A percentile compares a stretch with the other conserved stretches of the same genome.
Evolutionary conservation across 2,888 invertebrate genomes (phyloP).

Genomic region (Serrognathus titanus): DNA sequence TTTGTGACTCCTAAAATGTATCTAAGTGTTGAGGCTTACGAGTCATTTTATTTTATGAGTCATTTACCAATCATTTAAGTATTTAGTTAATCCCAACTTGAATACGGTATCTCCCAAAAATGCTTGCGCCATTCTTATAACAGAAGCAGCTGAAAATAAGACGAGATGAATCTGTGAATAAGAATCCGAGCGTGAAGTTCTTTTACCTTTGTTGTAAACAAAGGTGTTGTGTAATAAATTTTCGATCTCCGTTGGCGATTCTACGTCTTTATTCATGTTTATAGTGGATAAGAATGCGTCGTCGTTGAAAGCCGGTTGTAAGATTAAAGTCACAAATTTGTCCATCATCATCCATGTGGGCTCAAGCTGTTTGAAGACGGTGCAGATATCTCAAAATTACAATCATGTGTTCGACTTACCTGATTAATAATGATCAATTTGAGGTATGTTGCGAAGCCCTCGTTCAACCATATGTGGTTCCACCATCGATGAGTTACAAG

Average conservation of each 20-base stretch:
- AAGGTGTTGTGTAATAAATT: conserved; percentile 61
- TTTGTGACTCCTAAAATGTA: conserved; percentile 4
- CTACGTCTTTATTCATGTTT: conserved; percentile 50
- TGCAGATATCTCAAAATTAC: no score
- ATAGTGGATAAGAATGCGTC: conserved; percentile 58
- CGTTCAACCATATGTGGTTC: conserved; percentile 64
- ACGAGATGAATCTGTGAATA: neutral
- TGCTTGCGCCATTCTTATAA: conserved; percentile 41
- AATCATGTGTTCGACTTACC: no score
- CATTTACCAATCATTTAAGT: conserved; percentile 17
- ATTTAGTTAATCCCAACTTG: conserved; percentile 16
- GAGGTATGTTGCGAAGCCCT: conserved; percentile 65
- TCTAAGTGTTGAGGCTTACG: no score
- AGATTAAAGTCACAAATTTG: conserved; percentile 42
- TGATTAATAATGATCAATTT: conserved; percentile 40
- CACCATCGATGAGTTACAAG: conserved; percentile 63
- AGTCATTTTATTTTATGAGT: no score
- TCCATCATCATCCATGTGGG: conserved; percentile 39
- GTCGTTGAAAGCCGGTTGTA: conserved; percentile 55
- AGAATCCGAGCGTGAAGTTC: conserved; percentile 44
- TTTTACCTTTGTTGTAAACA: conserved; percentile 59
- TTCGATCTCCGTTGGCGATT: conserved; percentile 55
- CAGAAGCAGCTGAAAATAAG: conserved; percentile 54
- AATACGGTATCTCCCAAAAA: conserved; percentile 18
- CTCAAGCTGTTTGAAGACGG: no score